These are phyloP conservation scores for Drosophila pseudotalamancana DNA, from an alignment of 2,888 invertebrate species.

Conservation along the genomic window DNA sequence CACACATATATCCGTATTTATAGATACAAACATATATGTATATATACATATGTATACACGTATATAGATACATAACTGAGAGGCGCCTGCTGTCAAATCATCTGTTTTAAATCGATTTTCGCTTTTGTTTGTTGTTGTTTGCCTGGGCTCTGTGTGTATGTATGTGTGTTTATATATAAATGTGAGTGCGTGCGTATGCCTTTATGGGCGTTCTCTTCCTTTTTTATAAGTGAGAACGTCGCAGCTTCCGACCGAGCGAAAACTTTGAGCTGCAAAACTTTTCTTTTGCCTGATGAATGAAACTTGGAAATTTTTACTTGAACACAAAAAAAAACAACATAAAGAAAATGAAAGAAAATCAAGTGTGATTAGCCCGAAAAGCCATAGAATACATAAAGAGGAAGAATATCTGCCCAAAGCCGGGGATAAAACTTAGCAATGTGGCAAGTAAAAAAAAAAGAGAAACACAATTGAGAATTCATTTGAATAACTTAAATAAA, in stretches of 20 bases:
- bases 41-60: no score
- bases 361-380: conserved; percentile 26
- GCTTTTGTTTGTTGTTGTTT: conserved; percentile 53
- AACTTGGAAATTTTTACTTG: conserved; percentile 10
- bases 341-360: conserved; percentile 24
- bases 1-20: no score
- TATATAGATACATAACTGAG: conserved; percentile 28
- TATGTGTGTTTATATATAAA: no score
- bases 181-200: conserved; percentile 7
- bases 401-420: not conserved
- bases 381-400: conserved; percentile 1
- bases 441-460: not conserved
- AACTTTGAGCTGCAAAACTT: conserved; percentile 36
- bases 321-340: not conserved
- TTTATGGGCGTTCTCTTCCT: conserved; percentile 20
- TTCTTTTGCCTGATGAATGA: conserved; percentile 43
- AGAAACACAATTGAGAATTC: no score
- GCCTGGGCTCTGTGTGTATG: conserved; percentile 3
- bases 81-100: conserved; percentile 65
- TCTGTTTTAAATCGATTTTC: conserved; percentile 77
- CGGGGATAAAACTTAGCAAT: no score
- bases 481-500: no score
- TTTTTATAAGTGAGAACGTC: conserved; percentile 1
- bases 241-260: conserved; percentile 5
- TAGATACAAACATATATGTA: no score